Base-by-base conservation (phyloP, 2,797 vertebrate genomes). In the Aselliscus stoliczkanus region DNA sequence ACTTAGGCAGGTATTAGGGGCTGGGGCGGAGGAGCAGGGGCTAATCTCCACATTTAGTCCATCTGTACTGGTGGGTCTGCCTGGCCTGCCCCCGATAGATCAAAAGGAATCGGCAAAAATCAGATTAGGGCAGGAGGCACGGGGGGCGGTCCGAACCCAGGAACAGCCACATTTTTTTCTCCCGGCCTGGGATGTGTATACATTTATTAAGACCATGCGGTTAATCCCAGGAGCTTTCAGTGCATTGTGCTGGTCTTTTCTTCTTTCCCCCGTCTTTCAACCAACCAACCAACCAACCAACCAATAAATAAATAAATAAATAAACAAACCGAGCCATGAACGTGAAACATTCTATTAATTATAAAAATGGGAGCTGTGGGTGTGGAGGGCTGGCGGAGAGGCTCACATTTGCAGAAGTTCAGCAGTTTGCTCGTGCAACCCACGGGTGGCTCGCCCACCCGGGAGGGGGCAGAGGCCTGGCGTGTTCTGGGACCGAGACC, bases 11-110 rank as follows among this genome's bases (percentile, higher is more conserved):
- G 99, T 99, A 99, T 99, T 99, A 99, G 99, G 99, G 99, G 98
- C 98, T 98, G 99, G 99, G 99, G 99, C 99, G 99, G 98, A 99
- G 99, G 98, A 98, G 99, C 98, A 99, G 98, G 98, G 98, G 98
- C 99, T 99, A 99, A 99, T 99, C 99, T 99, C 99, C 99, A 99
- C 99, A 99, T 99, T 99, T 99, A 99, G 99, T 99, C 99, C 99
- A 99, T 99, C 99, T 99, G 99, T 98, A 99, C 99, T 98, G 98
- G 98, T 96, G 98, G 99, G 98, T 98, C 98, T 98, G 98, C 99
- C 98, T 99, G 98, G 98, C 98, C 98, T 98, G 99, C 98, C 99
- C 99, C 98, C 62, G 97, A 92, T 97, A 99, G 99, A 99, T 99
- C 99, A 99, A 99, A 99, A 99, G 99, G 99, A 99, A 97, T 98